Base-by-base conservation (phyloP, 2,113 vertebrate genomes). In the Mystacornis crossleyi region DNA sequence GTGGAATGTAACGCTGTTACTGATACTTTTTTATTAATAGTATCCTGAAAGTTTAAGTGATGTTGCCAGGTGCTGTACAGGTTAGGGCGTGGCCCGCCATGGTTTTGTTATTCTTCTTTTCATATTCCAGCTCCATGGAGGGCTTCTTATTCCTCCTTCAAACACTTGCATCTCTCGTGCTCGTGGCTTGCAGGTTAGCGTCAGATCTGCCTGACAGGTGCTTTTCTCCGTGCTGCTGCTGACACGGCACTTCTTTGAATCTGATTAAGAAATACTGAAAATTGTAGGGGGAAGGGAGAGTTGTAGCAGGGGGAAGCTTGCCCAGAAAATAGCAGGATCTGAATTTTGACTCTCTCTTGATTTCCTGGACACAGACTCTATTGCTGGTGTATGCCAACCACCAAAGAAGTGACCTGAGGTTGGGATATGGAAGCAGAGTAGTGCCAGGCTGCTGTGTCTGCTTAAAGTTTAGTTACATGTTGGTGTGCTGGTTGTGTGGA, bases 101-200 rank as follows among this genome's bases (percentile, higher is more conserved):
- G 24, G 12, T 54, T 86, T 58, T 79, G 5, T 13, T 86, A 33
- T 28, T 83, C 25, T 91, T 78, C 57, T 42, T 25, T 70, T 71
- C 18, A 9, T 43, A 12, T 79, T 74, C 34, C 29, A 62, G 31
- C 31, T 78, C 29, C 18, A 5, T 55, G n/a, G 28, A 47, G 34
- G 20, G 16, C 21, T 73, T 33, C 47, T 78, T 93, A 58, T 23
- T 81, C 55, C 17, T 75, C 23, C 33, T 64, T 45, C 60, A 50
- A 61, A 74, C 19, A 9, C 17, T 47, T 53, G 36, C 0, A 3
- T 9, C 8, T n/a, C 29, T 54, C 0, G 0, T 8, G 4, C 47
- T 95, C 0, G 0, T 40, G 54, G 28, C 18, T 85, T 47, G 24
- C 16, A 69, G 43, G 40, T 73, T 89, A 75, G 34, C 0, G 6